Conservation (phyloP, 1,140 invertebrate species). For the Mercenaria mercenaria region DNA sequence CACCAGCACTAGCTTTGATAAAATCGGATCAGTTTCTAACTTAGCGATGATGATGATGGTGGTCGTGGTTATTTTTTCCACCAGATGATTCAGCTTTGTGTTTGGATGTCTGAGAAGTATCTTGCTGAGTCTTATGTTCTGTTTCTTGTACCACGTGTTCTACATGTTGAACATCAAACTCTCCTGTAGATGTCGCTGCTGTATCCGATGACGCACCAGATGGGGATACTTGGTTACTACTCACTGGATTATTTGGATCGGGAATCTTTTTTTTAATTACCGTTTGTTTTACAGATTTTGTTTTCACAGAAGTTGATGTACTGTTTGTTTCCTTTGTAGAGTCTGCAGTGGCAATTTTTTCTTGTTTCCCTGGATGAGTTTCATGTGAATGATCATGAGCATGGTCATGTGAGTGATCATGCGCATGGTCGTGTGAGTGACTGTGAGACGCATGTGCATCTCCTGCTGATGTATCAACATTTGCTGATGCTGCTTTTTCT, state of each 20-base stretch:
- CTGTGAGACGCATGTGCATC: not conserved
- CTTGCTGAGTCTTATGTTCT: not conserved
- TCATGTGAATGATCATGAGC: not conserved
- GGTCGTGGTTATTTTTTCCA: not conserved
- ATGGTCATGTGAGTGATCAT: not conserved
- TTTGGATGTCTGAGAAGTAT: not conserved
- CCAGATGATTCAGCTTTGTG: not conserved
- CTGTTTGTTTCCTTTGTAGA: not conserved
- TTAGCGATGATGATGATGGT: not conserved
- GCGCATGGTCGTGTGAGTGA: not conserved
- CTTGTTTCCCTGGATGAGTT: not conserved
- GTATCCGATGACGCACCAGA: not conserved
- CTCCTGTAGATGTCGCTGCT: not conserved
- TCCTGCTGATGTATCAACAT: not conserved
- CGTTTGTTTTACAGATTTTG: not conserved
- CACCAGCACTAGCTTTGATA: no score
- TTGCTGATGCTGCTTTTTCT: not conserved
- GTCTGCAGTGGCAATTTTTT: not conserved
- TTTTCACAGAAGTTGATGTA: slow-evolving; percentile 39
- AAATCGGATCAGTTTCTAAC: no score
- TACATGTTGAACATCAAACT: not conserved
- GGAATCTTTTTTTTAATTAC: slow-evolving; percentile 12
- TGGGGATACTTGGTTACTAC: not conserved
- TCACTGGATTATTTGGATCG: not conserved
- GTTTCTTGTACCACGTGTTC: slow-evolving; percentile 6